Evolutionary conservation across 2,113 vertebrate species (phyloP).

Genomic region (Pholis gunnellus): DNA sequence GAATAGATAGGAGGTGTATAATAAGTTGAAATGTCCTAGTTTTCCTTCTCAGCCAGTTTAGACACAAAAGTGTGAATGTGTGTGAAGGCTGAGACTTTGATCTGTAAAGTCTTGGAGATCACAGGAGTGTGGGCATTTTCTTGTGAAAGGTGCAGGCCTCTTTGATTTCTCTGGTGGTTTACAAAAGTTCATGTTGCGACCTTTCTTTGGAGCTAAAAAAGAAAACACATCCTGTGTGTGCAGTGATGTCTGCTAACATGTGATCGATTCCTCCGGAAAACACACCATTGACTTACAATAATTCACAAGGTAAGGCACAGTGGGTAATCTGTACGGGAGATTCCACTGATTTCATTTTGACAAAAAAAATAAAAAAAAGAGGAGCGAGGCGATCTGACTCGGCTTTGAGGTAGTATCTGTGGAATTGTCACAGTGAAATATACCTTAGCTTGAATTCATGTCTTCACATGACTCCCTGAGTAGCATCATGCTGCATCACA

Average conservation of each 20-base stretch:
- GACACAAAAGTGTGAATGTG: constrained; percentile 50
- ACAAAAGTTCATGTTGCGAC: constrained; percentile 70
- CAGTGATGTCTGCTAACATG: constrained; percentile 38
- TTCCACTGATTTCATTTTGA: constrained; percentile 4
- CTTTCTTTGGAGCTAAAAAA: constrained; percentile 72
- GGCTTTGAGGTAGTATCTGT: constrained; percentile 31
- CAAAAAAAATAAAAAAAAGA: constrained; percentile 18
- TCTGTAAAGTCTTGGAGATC: constrained; percentile 74
- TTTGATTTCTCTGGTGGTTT: constrained; percentile 77
- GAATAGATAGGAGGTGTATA: constrained; percentile 73
- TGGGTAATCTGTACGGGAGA: constrained; percentile 2
- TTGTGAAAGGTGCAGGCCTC: constrained; percentile 67
- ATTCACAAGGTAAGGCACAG: neutral
- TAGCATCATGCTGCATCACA: constrained; percentile 61
- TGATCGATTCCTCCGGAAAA: constrained; percentile 48
- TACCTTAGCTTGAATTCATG: constrained; percentile 44
- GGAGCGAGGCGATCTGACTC: neutral
- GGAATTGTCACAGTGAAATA: constrained; percentile 41
- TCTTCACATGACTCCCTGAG: constrained; percentile 48
- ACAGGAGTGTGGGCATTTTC: constrained; percentile 73
- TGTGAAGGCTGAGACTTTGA: constrained; percentile 75
- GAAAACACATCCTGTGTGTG: constrained; percentile 49
- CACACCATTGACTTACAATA: constrained; percentile 12
- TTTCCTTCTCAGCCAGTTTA: constrained; percentile 73
- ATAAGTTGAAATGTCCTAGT: constrained; percentile 74